Base-by-base conservation (phyloP, 2,797 vertebrate species). In the Synanceia verrucosa region DNA sequence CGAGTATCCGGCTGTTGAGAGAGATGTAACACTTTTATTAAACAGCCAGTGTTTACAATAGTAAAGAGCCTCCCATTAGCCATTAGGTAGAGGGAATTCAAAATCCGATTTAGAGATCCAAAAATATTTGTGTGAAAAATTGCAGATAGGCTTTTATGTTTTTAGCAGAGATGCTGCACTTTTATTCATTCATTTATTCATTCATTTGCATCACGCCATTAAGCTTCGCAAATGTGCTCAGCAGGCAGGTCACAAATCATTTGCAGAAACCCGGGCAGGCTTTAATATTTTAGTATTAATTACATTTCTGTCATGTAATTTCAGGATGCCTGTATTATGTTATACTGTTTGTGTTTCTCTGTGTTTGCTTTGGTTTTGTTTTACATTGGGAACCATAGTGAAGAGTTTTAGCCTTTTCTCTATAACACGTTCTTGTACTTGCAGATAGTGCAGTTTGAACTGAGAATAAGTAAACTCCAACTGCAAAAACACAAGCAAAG, bases 171-270 rank as follows among this genome's bases (percentile, higher is more conserved):
- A 43, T 23, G 1, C 34, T 23, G 3, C 28, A 18, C 57, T 52
- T 39, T 76, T 71, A 82, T 71, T 48, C 43, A 84, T 84, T 79
- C 73, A 83, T 84, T 39, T 77, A 84, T 84, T 79, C 67, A 37
- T 51, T 66, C 47, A 81, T 83, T 78, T 79, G 73, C 77, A 84
- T 70, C 19, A 51, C 2, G n/a, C 36, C 76, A 79, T 73, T 66
- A 80, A 55, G 67, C 43, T 50, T 24, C 1, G 4, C 9, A 4
- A 65, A 63, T 0, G 67, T 31, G 2, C 66, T 88, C 63, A 63
- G 70, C 60, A 56, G 57, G 51, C 75, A 58, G 66, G 70, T 78
- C 79, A 58, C 77, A 72, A 79, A 82, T 81, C 41, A 71, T 80
- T 62, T 53, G 36, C 62, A 64, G 72, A 55, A 68, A 78, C 47